Evolutionary conservation across 2,797 vertebrate genomes (phyloP), one percentile per base, ranked within the genome.

Genomic region (Sciurus vulgaris): DNA sequence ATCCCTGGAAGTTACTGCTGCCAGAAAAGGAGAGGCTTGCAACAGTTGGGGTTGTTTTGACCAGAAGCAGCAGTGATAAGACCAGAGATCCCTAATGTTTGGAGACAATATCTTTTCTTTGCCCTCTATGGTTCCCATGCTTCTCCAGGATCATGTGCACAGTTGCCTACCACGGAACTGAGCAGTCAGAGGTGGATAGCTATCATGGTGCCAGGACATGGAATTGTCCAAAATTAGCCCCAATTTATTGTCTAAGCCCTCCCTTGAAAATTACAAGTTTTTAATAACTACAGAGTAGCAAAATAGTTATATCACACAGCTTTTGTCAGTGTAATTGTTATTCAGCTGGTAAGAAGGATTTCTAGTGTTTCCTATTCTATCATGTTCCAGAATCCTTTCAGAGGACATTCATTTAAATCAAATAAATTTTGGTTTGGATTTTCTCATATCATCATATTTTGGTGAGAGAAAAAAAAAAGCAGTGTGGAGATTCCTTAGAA

Each of bases 351-450:
- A 56, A 56, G 20, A 56, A 56, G 54, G 54, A 56, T 56, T 22
- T 56, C 41, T 47, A 5, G 5, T 47, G 5, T 5, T 65, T 47
- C 59, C 38, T 47, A 47, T 65, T 63, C 11, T 1, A 56, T 33
- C 35, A 13, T 24, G 13, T 82, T 5, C 59, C 6, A 76, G 30
- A 83, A 83, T 76, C 17, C 33, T 63, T 35, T 83, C 6, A 61
- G 33, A 87, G 92, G 28, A 49, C 30, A 86, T 38, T 93, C 20
- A 56, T 92, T 90, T 91, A 54, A n/a, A 76, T 70, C 51, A 94
- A 72, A 76, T 86, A 79, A 30, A 59, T 83, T 67, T 83, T 59
- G 24, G 22, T 51, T 59, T 73, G 15, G 2, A 41, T 61, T 82
- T 79, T 79, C 18, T 47, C 41, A 9, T 41, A 26, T 76, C 28